Evolutionary conservation across 2,113 vertebrate species (phyloP).

Genomic region (Glaucidium brasilianum): DNA sequence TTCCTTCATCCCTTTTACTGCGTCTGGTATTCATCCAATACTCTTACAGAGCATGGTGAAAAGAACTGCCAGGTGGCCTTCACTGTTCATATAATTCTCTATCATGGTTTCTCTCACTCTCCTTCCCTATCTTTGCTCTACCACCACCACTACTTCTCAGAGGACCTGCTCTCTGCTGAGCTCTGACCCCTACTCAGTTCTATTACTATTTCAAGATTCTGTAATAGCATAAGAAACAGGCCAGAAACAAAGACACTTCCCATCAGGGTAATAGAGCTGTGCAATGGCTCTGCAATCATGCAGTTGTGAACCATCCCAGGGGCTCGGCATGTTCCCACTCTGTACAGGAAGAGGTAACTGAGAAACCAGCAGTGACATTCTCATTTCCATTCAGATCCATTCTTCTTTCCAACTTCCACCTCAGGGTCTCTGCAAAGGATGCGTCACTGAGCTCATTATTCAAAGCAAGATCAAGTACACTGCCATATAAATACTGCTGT

Average conservation of each 20-base stretch:
- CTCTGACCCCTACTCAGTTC: not conserved
- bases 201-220: not conserved
- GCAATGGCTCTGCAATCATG: not conserved
- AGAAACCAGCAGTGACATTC: not conserved
- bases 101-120: not conserved
- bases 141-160: not conserved
- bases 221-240: not conserved
- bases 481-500: not conserved
- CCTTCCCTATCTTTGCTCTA: not conserved
- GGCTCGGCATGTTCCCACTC: rapidly evolving
- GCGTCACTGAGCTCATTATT: not conserved
- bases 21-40: not conserved
- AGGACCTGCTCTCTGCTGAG: not conserved
- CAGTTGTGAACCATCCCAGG: not conserved
- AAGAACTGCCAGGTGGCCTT: not conserved
- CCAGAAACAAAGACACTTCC: not conserved
- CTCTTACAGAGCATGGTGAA: not conserved
- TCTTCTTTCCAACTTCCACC: not conserved
- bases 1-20: not conserved
- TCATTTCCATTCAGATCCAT: not conserved
- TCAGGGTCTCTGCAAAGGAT: not conserved
- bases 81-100: not conserved
- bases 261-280: rapidly evolving
- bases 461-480: not conserved
- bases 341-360: not conserved